Percentiles rank a stretch among this genome's conserved stretches.
phyloP scores from a whole-genome alignment of 2,797 vertebrate genomes.

The Mareca strepera region DNA sequence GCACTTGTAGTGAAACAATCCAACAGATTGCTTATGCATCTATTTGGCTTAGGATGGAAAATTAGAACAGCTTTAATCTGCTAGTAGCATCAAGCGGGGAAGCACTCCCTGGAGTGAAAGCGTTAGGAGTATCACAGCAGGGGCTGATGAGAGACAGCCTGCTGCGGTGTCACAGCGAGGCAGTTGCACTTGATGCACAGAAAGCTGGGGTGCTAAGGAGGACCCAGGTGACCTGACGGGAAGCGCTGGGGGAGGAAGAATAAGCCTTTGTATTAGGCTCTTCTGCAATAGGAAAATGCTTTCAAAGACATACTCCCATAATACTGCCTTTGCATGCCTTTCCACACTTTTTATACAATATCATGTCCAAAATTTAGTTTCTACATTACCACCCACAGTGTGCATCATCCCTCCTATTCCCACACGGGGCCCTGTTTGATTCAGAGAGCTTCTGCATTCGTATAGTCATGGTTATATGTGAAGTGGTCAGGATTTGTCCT shows the following conservation, averaged over 20 bases:
- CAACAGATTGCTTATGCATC: constrained; percentile 84
- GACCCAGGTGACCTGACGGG: not conserved
- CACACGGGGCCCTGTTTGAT: not conserved
- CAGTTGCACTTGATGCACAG: not conserved
- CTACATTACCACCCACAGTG: not conserved
- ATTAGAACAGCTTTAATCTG: constrained; percentile 83
- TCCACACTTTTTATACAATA: not conserved
- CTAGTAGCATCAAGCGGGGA: constrained; percentile 75
- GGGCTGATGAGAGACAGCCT: constrained; percentile 70
- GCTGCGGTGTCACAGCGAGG: constrained; percentile 7
- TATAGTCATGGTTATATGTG: not conserved
- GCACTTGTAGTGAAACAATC: constrained; percentile 51
- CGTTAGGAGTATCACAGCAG: constrained; percentile 67
- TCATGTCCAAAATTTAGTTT: not conserved
- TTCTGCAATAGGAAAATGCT: not conserved
- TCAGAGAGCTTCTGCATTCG: not conserved
- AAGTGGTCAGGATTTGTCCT: not conserved
- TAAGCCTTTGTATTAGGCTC: not conserved
- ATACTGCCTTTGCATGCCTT: not conserved
- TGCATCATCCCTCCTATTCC: fast-evolving
- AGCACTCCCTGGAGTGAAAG: constrained; percentile 77
- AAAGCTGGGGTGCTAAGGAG: constrained; percentile 44
- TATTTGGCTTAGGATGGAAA: constrained; percentile 81
- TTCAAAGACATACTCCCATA: not conserved
- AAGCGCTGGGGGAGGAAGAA: not conserved